phyloP scores from a whole-genome alignment of 1,140 invertebrate species.

The Cepaea nemoralis region DNA sequence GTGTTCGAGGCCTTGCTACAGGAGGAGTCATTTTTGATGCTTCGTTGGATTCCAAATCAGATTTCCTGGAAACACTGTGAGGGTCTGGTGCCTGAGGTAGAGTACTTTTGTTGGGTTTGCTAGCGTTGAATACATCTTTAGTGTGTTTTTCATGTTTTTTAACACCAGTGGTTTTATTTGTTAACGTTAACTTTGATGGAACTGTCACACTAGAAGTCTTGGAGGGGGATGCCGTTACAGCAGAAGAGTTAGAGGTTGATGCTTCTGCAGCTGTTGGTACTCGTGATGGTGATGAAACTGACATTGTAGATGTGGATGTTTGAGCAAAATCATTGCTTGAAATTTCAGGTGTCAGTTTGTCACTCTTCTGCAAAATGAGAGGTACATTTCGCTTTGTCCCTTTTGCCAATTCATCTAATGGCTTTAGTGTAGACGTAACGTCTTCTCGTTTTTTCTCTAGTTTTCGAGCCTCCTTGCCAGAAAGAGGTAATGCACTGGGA shows the following conservation, averaged over 20 bases:
- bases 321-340: background rate
- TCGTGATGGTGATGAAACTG: background rate
- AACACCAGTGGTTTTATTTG: background rate
- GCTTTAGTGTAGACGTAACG: slow-evolving; percentile 10
- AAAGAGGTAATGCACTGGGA: background rate
- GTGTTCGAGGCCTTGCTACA: background rate
- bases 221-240: background rate
- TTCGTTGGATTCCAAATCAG: background rate
- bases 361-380: slow-evolving; percentile 31
- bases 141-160: background rate
- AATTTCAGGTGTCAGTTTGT: background rate
- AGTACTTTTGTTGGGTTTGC: slow-evolving; percentile 13
- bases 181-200: background rate
- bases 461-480: slow-evolving; percentile 35
- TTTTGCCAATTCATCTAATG: background rate
- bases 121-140: background rate
- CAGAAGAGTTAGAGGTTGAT: background rate
- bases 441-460: slow-evolving; percentile 33
- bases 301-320: too few relatives aligned
- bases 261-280: background rate
- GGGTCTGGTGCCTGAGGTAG: background rate
- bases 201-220: background rate
- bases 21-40: background rate
- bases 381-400: slow-evolving; percentile 14
- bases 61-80: background rate